Percentiles rank a stretch among this genome's conserved stretches.
These are phyloP conservation scores for Drosophila truncata DNA, from an alignment of 1,140 invertebrate genomes.

Conservation along the genomic window DNA sequence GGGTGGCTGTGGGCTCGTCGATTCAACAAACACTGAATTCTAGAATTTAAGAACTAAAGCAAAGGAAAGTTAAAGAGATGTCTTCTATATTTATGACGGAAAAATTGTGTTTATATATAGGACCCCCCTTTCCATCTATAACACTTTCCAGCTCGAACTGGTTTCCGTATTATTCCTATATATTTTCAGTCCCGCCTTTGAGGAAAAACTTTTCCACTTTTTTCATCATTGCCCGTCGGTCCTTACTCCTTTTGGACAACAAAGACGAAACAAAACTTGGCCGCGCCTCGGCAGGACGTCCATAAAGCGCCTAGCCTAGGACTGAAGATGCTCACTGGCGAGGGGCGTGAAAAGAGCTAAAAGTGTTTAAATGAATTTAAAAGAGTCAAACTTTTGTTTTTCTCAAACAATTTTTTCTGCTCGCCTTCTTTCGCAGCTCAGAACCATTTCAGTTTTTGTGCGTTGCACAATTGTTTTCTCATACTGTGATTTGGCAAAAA, in stretches of 20 bases:
- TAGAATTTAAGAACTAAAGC: slow-evolving; percentile 4
- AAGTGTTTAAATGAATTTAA: slow-evolving; percentile 80
- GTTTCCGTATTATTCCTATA: slow-evolving; percentile 15
- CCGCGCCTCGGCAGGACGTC: slow-evolving; percentile 10
- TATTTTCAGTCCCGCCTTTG: slow-evolving; percentile 23
- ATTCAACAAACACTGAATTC: slow-evolving; percentile 37
- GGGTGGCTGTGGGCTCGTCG: slow-evolving; percentile 36
- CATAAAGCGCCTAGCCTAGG: slow-evolving; percentile 22
- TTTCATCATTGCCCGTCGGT: slow-evolving; percentile 18
- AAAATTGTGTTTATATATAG: slow-evolving; percentile 1
- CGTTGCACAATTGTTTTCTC: slow-evolving; percentile 58
- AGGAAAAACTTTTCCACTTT: slow-evolving; percentile 63
- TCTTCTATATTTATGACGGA: slow-evolving; percentile 15
- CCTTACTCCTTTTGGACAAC: slow-evolving; percentile 43
- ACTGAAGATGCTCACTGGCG: slow-evolving; percentile 39
- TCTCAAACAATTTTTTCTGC: slow-evolving; percentile 19
- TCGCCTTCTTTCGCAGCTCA: slow-evolving; percentile 1
- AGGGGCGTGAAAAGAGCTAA: slow-evolving; percentile 73
- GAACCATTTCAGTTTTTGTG: slow-evolving; percentile 47
- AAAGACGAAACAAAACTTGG: slow-evolving; percentile 50
- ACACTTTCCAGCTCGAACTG: background rate
- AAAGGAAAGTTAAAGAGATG: slow-evolving; percentile 1
- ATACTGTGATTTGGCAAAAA: slow-evolving; percentile 61
- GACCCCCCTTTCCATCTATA: background rate
- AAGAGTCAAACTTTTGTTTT: slow-evolving; percentile 71